phyloP scores from a whole-genome alignment of 2,113 vertebrate species.

The Trogon surrucura region DNA sequence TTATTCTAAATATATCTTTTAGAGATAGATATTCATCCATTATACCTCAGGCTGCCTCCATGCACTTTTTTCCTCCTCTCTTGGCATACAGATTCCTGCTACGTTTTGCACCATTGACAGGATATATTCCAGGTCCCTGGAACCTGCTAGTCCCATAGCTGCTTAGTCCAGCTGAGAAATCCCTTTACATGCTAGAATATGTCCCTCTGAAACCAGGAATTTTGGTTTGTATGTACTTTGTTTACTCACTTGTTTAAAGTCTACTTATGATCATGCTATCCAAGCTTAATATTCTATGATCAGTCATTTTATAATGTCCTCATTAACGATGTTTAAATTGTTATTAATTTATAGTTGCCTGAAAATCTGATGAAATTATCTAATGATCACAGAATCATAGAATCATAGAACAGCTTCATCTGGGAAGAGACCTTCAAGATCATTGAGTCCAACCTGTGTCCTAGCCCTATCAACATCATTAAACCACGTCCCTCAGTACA shows the following conservation, averaged over 20 bases:
- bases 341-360: neutral
- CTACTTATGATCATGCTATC: neutral
- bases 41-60: neutral
- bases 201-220: neutral
- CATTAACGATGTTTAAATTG: neutral
- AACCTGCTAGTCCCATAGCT: neutral
- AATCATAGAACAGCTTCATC: too few relatives aligned
- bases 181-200: neutral
- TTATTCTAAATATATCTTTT: neutral
- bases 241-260: neutral
- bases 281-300: neutral
- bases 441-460: too few relatives aligned
- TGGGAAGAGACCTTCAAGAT: too few relatives aligned
- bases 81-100: neutral
- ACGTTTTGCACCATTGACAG: neutral
- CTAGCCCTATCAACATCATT: too few relatives aligned
- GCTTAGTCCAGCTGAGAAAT: neutral
- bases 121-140: neutral
- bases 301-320: neutral
- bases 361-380: neutral
- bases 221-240: neutral
- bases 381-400: too few relatives aligned
- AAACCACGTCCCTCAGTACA: too few relatives aligned
- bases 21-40: neutral
- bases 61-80: neutral